Evolutionary conservation across 2,888 invertebrate species (phyloP).

Genomic region (Ypsolopha scabrella): DNA sequence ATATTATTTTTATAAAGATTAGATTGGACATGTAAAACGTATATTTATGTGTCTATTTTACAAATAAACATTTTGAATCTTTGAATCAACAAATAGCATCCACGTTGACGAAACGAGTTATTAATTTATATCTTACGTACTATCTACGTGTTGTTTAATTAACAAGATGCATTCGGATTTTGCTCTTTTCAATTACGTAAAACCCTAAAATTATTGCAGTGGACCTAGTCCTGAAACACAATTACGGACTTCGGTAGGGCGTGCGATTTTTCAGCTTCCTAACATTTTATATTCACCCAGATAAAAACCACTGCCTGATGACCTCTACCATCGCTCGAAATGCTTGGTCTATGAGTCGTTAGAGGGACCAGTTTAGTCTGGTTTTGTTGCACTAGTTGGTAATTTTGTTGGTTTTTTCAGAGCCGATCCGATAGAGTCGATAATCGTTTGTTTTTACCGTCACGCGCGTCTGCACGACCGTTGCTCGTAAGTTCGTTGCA

Average conservation of each 20-base stretch:
- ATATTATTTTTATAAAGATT: no score
- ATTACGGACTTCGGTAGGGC: background rate
- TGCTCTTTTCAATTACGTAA: background rate
- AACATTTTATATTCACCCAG: background rate
- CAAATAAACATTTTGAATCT: no score
- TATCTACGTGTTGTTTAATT: no score
- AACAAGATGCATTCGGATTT: no score
- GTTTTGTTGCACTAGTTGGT: background rate
- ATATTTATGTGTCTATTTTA: no score
- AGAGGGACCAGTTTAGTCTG: background rate
- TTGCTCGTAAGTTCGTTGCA: no score
- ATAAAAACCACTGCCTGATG: background rate
- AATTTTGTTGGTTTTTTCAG: background rate
- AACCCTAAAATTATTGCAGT: background rate
- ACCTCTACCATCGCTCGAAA: background rate
- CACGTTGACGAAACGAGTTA: no score
- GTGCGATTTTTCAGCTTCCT: background rate
- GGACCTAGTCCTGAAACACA: background rate
- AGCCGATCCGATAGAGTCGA: background rate
- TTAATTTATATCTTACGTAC: no score
- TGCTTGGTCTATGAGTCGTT: background rate
- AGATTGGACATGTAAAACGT: no score
- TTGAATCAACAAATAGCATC: no score
- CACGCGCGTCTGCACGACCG: background rate
- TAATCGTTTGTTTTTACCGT: slow-evolving; percentile 1